Evolutionary conservation across 2,888 invertebrate genomes (phyloP), one percentile per base, ranked within the genome.

Genomic region (Eupithecia centaureata): DNA sequence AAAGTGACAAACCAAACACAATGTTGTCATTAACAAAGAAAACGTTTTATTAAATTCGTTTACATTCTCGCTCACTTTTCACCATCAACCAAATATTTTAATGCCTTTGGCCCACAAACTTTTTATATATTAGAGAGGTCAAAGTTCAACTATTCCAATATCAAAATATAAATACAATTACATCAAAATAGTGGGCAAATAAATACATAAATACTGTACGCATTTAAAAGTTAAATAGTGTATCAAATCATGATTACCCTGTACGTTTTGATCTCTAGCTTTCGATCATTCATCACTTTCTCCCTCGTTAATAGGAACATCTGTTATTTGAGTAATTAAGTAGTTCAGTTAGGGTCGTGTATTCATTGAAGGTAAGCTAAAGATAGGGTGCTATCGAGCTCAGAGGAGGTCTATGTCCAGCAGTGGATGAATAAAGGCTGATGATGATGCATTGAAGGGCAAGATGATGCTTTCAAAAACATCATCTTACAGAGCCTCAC

Each of bases 251-350:
- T 69, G 62, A 65, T 69, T 63, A 56, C 62, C 52, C 27, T 35
- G 38, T 59, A 52, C 27, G 25, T 15, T 62, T 65, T 59, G 59
- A 69, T 65, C 68, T 65, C 42, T 38, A 2, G 28, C 69, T 68
- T 61, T 70, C 70, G 27, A 63, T 27, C 38, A 70, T 66, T 52
- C 22, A 63, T 70, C 66, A 67, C 70, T 70, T 67, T 70, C 70
- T 47, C 68, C 56, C 57, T 42, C 38, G 51, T 66, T 61, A 69
- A 52, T 15, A 8, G 4, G 22, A 47, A 22, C 47, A 47, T 22
- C 47, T 47, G 22, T 7, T 52, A 38, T 35, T 56, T 56, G 51
- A 59, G 54, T 56, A 69, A 63, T 69, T 65, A 69, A 51, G 28
- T 38, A 30, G 51, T 54, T 60, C 38, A 59, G 61, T 62, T 65